These are phyloP conservation scores for Triplophysa siluroides DNA, from an alignment of 2,113 vertebrate genomes.

Conservation along the genomic window DNA sequence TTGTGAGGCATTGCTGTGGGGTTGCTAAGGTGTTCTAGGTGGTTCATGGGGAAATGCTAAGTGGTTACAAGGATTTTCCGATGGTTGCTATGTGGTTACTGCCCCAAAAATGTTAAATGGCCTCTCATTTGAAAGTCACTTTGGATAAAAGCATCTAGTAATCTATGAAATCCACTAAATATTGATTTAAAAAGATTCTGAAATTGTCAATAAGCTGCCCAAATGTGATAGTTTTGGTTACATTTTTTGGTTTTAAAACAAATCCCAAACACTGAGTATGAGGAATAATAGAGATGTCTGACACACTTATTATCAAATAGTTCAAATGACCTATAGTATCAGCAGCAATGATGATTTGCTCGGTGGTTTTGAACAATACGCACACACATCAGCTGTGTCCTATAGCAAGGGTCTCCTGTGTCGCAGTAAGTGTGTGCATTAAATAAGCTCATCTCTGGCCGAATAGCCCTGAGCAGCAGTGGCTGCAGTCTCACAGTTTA, in stretches of 20 bases:
- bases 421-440: conserved; percentile 67
- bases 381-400: not conserved
- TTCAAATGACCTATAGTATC: not conserved
- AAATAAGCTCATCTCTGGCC: conserved; percentile 68
- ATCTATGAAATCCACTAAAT: no score
- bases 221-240: not conserved
- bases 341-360: not conserved
- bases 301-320: not conserved
- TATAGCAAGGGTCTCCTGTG: conserved; percentile 42
- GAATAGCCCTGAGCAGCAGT: conserved; percentile 67
- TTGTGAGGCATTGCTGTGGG: conserved; percentile 22
- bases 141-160: no score
- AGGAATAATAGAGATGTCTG: not conserved
- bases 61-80: not conserved
- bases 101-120: no score
- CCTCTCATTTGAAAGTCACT: no score
- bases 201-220: no score
- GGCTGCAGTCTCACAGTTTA: conserved; percentile 63
- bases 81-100: not conserved
- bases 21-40: conserved; percentile 23
- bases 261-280: not conserved
- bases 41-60: not conserved
- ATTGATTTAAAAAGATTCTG: no score
- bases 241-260: not conserved
- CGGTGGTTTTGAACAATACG: not conserved